Percentiles rank a stretch among this genome's conserved stretches.
phyloP scores from a whole-genome alignment of 2,113 vertebrate genomes.

The Calidris pugnax region DNA sequence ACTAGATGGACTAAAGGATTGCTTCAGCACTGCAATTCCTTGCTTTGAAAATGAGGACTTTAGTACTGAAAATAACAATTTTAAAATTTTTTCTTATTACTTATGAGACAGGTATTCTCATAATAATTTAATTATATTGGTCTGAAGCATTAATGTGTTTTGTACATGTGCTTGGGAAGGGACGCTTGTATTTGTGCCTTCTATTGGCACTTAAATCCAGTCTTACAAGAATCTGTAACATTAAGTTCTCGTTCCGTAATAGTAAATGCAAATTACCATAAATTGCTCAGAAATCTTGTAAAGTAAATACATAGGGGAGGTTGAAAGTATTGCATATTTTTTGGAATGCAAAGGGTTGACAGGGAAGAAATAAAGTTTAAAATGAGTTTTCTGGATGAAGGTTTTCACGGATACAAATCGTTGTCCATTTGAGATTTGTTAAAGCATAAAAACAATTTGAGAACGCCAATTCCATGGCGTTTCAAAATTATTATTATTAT shows the following conservation, averaged over 20 bases:
- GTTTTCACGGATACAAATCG: background rate
- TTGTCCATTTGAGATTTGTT: background rate
- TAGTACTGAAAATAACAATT: background rate
- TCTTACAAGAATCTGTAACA: background rate
- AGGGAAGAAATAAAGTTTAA: background rate
- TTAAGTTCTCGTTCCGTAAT: background rate
- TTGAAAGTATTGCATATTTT: background rate
- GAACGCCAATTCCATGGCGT: background rate
- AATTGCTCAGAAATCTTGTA: background rate
- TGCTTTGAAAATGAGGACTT: background rate
- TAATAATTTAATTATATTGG: background rate
- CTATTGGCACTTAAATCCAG: background rate
- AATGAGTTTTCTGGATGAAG: background rate
- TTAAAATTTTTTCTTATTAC: background rate
- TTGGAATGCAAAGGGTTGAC: background rate
- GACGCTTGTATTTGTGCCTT: background rate
- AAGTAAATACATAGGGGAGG: background rate
- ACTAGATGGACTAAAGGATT: background rate
- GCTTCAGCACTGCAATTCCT: background rate
- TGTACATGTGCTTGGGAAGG: background rate
- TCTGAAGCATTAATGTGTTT: background rate
- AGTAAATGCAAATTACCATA: background rate
- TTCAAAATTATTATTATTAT: background rate
- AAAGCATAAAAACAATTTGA: background rate
- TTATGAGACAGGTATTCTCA: background rate